These are phyloP conservation scores for Arnoldichthys spilopterus DNA, from an alignment of 2,797 vertebrate genomes.

Conservation along the genomic window DNA sequence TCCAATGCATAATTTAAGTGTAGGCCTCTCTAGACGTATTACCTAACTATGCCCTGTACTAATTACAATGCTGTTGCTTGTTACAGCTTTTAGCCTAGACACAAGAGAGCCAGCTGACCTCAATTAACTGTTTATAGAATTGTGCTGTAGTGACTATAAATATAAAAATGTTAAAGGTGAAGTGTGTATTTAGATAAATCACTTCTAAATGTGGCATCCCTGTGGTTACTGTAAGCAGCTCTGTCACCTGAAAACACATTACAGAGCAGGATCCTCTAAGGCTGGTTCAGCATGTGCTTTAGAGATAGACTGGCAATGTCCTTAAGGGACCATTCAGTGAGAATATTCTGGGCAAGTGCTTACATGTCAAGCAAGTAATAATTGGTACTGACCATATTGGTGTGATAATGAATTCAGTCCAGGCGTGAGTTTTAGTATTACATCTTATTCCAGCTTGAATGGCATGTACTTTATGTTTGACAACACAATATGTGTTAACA, in stretches of 20 bases:
- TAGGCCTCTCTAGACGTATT: no score
- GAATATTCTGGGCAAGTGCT: conserved; percentile 5
- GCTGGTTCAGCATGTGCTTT: not conserved
- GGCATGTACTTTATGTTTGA: not conserved
- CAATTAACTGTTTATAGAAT: not conserved
- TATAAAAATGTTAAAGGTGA: conserved; percentile 29
- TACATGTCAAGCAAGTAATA: not conserved
- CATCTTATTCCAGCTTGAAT: conserved; percentile 6
- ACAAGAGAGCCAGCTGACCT: not conserved
- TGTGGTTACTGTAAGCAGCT: conserved; percentile 62
- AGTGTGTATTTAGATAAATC: conserved; percentile 42
- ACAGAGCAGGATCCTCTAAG: conserved; percentile 3
- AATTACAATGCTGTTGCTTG: not conserved
- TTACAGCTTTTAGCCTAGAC: not conserved
- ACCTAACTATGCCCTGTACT: not conserved
- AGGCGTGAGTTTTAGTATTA: not conserved
- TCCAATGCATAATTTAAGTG: no score
- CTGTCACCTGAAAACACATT: conserved; percentile 23
- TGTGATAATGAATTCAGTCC: not conserved
- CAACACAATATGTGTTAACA: not conserved
- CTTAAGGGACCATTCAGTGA: conserved; percentile 19
- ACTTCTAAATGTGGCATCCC: conserved; percentile 48
- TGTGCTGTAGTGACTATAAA: conserved; percentile 11
- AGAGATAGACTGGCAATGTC: conserved; percentile 33
- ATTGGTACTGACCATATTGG: not conserved